Base-by-base conservation (phyloP, 1,140 invertebrate genomes). In the Scaptomyza pallida region DNA sequence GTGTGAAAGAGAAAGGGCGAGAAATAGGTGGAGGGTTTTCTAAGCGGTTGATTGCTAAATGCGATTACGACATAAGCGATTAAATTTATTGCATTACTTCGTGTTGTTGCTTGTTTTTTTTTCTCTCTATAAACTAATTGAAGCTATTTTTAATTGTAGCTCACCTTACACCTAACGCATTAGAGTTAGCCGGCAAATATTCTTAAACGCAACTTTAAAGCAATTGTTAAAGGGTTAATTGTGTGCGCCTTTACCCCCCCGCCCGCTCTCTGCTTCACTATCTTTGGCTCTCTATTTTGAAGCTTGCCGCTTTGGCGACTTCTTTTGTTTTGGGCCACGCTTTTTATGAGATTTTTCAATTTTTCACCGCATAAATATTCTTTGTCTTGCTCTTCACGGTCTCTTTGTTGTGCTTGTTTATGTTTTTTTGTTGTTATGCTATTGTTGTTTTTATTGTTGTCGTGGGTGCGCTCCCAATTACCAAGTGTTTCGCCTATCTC, bases 21-120 rank as follows among this genome's bases (percentile, higher is more conserved):
- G 10, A 45, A n/a, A n/a, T n/a, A n/a, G n/a, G n/a, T n/a, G n/a
- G n/a, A n/a, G n/a, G 12, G 16, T 0, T 9, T 16, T n/a, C n/a
- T 37, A 30, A 9, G 9, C 10, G 9, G 45, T 30, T 10, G 21
- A 16, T 37, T 41, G 56, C 47, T 78, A 77, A 85, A 86, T 81
- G 61, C 81, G 82, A 86, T 85, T 85, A 85, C 77, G 45, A 73
- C 77, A 85, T 85, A 86, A 86, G 64, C 74, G 82, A 88, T 86
- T 88, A 78, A 78, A 71, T 86, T 81, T 78, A 88, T 78, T 78
- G 70, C 73, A 81, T 73, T 73, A 70, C 55, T n/a, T 47, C 54
- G n/a, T 35, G 10, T 12, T 35, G 33, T 65, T 73, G 68, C n/a
- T 71, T 79, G 56, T 62, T 73, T 43, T 35, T 35, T 72, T 61